A percentile compares a stretch with the other conserved stretches of the same genome.
Conservation (phyloP, 23 tunicate genomes). For the Trididemnum miniatum region DNA sequence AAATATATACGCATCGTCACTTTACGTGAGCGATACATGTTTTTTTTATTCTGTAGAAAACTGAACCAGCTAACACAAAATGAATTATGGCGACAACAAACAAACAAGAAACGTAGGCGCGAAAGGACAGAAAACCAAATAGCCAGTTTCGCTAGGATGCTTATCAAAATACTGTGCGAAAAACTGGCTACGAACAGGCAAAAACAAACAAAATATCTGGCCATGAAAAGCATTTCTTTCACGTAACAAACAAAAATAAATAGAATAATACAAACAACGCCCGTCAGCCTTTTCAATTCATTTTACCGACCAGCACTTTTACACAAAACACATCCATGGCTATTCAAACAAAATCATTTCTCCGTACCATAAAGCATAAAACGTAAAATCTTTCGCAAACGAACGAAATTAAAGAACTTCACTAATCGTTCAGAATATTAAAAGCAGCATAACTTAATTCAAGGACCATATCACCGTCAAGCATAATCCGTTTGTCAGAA, state of each 20-base stretch:
- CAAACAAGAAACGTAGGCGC: not conserved
- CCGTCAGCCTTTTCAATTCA: no score
- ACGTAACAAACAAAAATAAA: constrained; percentile 3
- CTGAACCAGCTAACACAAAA: not conserved
- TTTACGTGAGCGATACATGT: no score
- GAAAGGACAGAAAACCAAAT: not conserved
- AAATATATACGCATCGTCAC: not conserved
- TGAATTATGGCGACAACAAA: constrained; percentile 21
- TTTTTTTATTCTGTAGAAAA: not conserved
- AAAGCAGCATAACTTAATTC: no score
- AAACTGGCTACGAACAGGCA: not conserved
- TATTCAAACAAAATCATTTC: no score
- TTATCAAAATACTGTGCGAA: not conserved
- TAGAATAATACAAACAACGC: not conserved
- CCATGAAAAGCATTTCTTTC: not conserved
- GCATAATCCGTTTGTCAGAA: no score
- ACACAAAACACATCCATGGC: no score
- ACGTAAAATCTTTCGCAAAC: no score
- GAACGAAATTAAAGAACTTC: no score
- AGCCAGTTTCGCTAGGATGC: not conserved
- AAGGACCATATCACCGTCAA: no score
- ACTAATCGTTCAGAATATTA: no score
- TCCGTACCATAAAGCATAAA: no score
- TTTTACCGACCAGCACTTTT: no score
- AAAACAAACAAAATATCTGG: not conserved